Evolutionary conservation across 2,797 vertebrate species (phyloP).

Genomic region (Tympanoctomys barrerae): DNA sequence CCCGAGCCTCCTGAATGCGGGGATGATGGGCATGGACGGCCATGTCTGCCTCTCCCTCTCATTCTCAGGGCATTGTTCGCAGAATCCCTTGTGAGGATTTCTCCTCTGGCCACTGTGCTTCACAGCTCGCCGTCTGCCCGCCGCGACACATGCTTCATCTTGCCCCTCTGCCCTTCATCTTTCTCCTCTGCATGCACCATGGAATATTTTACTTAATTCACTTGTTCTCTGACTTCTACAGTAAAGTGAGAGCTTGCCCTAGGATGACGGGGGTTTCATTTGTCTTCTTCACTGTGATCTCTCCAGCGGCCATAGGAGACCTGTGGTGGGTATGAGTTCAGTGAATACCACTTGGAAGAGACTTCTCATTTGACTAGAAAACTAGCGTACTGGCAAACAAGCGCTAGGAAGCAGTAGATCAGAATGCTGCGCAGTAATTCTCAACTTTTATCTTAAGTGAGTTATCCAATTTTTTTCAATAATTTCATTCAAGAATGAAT

Average conservation of each 20-base stretch:
- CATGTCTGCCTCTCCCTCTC: neutral
- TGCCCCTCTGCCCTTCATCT: neutral
- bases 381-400: neutral
- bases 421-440: neutral
- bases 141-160: neutral
- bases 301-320: neutral
- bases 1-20: neutral
- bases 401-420: neutral
- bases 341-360: neutral
- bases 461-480: neutral
- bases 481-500: neutral
- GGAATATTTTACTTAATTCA: neutral
- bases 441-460: neutral
- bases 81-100: neutral
- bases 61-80: neutral
- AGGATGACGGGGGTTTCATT: neutral
- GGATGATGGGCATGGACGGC: neutral
- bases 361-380: neutral
- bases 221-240: neutral
- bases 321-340: neutral
- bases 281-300: neutral
- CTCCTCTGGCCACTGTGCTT: neutral
- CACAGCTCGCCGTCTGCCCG: neutral
- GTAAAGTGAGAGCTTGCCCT: neutral
- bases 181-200: neutral